Evolutionary conservation across 1,140 invertebrate genomes (phyloP).

Genomic region (Panagrolaimus sp.): DNA sequence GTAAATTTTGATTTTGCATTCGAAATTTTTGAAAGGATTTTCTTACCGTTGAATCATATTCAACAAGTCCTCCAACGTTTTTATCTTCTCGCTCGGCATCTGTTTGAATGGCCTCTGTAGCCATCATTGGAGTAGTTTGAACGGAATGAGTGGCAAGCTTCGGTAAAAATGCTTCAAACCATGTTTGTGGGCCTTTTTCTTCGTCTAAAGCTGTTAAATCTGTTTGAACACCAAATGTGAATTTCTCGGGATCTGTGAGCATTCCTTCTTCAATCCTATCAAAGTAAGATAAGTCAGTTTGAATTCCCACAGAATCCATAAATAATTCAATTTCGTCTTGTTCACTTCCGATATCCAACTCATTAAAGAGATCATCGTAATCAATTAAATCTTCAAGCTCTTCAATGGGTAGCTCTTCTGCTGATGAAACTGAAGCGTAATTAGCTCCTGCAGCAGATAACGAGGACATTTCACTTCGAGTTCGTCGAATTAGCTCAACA

Average conservation of each 20-base stretch:
- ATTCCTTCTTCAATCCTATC: background rate
- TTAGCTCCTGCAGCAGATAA: background rate
- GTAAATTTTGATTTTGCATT: too few relatives aligned
- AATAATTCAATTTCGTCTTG: background rate
- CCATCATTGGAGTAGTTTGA: too few relatives aligned
- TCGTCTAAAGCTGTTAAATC: background rate
- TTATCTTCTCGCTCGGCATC: too few relatives aligned
- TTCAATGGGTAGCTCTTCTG: background rate
- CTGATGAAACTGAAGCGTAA: background rate
- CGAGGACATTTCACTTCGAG: background rate
- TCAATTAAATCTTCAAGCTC: constrained; percentile 5
- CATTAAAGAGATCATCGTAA: constrained; percentile 2
- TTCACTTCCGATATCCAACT: background rate
- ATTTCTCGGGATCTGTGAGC: background rate
- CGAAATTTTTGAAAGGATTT: too few relatives aligned
- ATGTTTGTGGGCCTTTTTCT: background rate
- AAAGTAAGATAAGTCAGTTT: background rate
- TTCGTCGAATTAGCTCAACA: background rate
- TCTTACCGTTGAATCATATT: too few relatives aligned
- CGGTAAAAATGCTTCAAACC: too few relatives aligned
- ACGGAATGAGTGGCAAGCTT: too few relatives aligned
- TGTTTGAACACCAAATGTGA: background rate
- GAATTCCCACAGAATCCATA: background rate
- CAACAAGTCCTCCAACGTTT: too few relatives aligned
- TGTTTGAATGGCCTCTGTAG: too few relatives aligned